These are phyloP conservation scores for Dicycla oo DNA, from an alignment of 2,888 invertebrate species.

Conservation along the genomic window DNA sequence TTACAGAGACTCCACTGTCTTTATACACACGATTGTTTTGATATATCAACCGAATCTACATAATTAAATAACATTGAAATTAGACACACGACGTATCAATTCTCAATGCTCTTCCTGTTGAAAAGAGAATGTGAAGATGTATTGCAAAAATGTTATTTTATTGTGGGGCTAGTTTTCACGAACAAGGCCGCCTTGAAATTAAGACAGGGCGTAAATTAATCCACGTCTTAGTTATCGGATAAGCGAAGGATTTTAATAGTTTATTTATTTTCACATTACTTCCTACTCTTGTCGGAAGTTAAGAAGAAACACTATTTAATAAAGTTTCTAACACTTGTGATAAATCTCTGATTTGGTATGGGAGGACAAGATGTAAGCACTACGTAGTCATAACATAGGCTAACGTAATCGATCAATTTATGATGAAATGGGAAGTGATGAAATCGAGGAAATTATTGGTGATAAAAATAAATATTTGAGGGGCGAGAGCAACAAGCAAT, in stretches of 20 bases:
- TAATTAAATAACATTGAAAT: conserved; percentile 53
- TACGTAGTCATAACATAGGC: background rate
- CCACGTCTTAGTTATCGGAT: conserved; percentile 29
- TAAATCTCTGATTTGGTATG: conserved; percentile 11
- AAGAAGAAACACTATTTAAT: conserved; percentile 25
- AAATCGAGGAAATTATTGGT: background rate
- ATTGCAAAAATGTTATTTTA: conserved; percentile 41
- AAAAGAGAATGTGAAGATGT: conserved; percentile 35
- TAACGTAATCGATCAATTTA: conserved; percentile 19
- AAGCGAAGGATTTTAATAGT: conserved; percentile 41
- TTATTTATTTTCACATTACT: conserved; percentile 28
- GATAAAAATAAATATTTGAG: too few species aligned
- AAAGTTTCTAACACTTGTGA: conserved; percentile 8
- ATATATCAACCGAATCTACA: conserved; percentile 42
- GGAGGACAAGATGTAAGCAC: conserved; percentile 21
- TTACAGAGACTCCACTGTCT: conserved; percentile 38
- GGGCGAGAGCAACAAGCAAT: too few species aligned
- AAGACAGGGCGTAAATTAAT: conserved; percentile 50
- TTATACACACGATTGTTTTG: conserved; percentile 44
- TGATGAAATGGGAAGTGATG: background rate
- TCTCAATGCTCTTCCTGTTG: conserved; percentile 46
- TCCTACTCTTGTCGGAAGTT: conserved; percentile 38
- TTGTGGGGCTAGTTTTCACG: conserved; percentile 41
- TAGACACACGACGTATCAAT: conserved; percentile 46
- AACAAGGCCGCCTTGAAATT: conserved; percentile 52